Percentiles rank a stretch among this genome's conserved stretches.
phyloP scores from a whole-genome alignment of 2,888 invertebrate species.

The Formica aserva region DNA sequence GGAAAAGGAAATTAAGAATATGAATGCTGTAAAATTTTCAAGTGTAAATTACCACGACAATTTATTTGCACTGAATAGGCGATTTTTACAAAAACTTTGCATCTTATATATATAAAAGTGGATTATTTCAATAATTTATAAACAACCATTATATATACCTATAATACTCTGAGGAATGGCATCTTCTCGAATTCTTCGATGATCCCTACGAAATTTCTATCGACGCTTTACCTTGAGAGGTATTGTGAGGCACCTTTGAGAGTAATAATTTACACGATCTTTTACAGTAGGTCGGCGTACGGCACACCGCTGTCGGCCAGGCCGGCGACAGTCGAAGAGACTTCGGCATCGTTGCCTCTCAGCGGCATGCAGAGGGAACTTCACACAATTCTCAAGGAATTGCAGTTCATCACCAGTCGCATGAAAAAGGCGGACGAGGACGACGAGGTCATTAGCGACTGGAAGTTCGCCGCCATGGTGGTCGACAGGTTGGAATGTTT shows the following conservation, averaged over 20 bases:
- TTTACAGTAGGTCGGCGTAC: slow-evolving; percentile 79
- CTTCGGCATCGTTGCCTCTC: slow-evolving; percentile 86
- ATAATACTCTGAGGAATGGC: not conserved
- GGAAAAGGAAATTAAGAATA: not conserved
- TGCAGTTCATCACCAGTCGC: slow-evolving; percentile 97
- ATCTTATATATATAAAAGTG: not conserved
- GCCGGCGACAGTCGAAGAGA: slow-evolving; percentile 92
- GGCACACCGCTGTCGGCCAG: slow-evolving; percentile 85
- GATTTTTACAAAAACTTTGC: not conserved
- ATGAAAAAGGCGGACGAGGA: slow-evolving; percentile 98
- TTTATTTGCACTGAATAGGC: not conserved
- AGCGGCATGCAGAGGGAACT: slow-evolving; percentile 93
- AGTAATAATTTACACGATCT: slow-evolving; percentile 23
- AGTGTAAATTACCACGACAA: not conserved
- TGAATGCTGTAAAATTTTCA: not conserved
- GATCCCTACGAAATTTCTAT: slow-evolving; percentile 9
- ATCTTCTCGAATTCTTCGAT: slow-evolving; percentile 12
- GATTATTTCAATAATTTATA: slow-evolving; percentile 14
- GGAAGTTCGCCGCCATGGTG: slow-evolving; percentile 99
- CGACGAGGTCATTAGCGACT: slow-evolving; percentile 96
- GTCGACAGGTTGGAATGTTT: slow-evolving; percentile 92
- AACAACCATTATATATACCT: not conserved
- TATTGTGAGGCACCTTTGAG: not conserved
- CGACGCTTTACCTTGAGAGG: not conserved
- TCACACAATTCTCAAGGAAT: slow-evolving; percentile 95